Base-by-base conservation (phyloP, 2,797 vertebrate species). In the Sus cebifrons region DNA sequence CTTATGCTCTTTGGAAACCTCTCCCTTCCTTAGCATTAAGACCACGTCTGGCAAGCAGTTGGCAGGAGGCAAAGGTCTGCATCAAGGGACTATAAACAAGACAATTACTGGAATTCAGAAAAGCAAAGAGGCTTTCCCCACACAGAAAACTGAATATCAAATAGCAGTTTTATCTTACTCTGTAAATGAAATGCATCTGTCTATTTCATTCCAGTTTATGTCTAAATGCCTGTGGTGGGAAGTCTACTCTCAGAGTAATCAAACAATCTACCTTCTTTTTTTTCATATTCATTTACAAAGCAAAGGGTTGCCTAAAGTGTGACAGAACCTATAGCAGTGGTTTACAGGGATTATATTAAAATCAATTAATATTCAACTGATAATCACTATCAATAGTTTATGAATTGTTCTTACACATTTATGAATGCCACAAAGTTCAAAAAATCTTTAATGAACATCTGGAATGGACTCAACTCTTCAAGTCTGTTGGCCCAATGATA, bases 41-140 rank as follows among this genome's bases (percentile, higher is more conserved):
- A 40, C 11, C 92, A 94, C 23, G 2, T 89, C 65, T 96, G 67
- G 36, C 29, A 94, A 95, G 62, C 18, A 92, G 64, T 58, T 93
- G 86, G 81, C 18, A 23, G 71, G 78, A 96, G 84, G 86, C 88
- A 97, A 86, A 97, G 75, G 91, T 95, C 54, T 92, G 71, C 17
- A 95, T 7, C 10, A 56, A 18, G 91, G 20, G 77, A 86, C 25
- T 65, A 86, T 94, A 29, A 97, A 84, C 29, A 85, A 97, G 88
- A 94, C 23, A 95, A 67, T 98, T 96, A 86, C 71, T 95, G 25
- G 52, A 77, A 94, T 98, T 97, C 92, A 64, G 44, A 94, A 82
- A 62, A 97, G 86, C 29, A 78, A 44, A 62, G 73, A 75, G 92
- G 0, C 10, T 92, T 74, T 94, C 90, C 6, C 10, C 23, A 74